These are phyloP conservation scores for Ceratothoa steindachneri DNA, from an alignment of 2,888 invertebrate genomes.

Conservation along the genomic window DNA sequence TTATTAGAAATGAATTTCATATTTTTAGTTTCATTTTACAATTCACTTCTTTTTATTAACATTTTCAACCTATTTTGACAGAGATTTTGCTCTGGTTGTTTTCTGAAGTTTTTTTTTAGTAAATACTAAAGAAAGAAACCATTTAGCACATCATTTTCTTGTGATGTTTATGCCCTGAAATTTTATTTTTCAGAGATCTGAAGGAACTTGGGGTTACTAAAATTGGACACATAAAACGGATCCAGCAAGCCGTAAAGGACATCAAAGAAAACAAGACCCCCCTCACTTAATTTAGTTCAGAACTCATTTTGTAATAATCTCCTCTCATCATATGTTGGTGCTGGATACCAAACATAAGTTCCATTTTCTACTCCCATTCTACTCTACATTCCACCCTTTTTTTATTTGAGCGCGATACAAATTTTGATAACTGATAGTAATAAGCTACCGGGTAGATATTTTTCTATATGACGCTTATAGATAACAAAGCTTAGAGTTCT, in stretches of 20 bases:
- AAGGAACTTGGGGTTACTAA: constrained; percentile 90
- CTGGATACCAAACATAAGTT: not conserved
- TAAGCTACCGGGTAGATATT: not conserved
- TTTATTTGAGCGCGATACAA: not conserved
- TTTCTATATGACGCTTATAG: not conserved
- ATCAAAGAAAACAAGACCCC: constrained; percentile 45
- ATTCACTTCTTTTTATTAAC: not conserved
- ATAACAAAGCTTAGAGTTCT: too few relatives aligned
- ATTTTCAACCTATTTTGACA: not conserved
- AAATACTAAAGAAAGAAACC: too few relatives aligned
- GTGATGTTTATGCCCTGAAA: too few relatives aligned
- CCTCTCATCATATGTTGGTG: not conserved
- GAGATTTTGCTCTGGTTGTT: not conserved
- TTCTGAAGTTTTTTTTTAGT: not conserved
- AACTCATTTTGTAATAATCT: not conserved
- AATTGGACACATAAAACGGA: constrained; percentile 92
- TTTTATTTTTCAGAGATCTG: constrained; percentile 66
- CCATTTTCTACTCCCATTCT: not conserved
- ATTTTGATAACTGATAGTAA: not conserved
- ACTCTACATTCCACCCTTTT: not conserved
- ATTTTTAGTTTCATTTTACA: not conserved
- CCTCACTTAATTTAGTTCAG: not conserved
- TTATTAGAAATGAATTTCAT: not conserved
- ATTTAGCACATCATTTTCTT: too few relatives aligned
- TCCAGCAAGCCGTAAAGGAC: constrained; percentile 87